Evolutionary conservation across 2,797 vertebrate genomes (phyloP), one percentile per base, ranked within the genome.

Genomic region (Takifugu ocellatus): DNA sequence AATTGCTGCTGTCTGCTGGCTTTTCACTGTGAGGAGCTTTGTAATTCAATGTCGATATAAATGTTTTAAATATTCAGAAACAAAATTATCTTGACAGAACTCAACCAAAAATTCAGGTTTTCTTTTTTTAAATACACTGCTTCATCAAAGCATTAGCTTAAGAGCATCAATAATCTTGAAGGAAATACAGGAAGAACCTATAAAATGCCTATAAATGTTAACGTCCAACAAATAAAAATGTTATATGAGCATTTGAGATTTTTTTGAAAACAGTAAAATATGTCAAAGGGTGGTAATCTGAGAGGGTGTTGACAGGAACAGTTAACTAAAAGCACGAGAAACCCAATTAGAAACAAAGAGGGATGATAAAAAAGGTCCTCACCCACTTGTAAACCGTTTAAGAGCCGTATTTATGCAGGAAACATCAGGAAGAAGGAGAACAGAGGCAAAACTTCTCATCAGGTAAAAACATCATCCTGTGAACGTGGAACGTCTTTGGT

Each of bases 291-390:
- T 64, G 62, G 68, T 64, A 42, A 54, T 51, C n/a, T 59, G 29
- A 56, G n/a, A 44, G 65, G 59, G 51, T 53, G 59, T 61, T 73
- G 49, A 66, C 63, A 57, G 54, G 75, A 72, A 75, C 7, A 42
- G 21, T 42, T 11, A 31, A 39, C 29, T 17, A 11, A 45, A 68
- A 55, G 53, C 51, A 72, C 66, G 63, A 53, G 45, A 64, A 64
- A 52, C 33, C 2, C 3, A 52, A 46, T 66, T 17, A 44, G 51
- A 63, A 58, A 52, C 27, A 39, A 8, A 60, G 17, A 54, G 48
- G 45, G 25, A 66, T 54, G 68, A 54, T 83, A 75, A 80, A 78
- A 63, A 42, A 9, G 6, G 49, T 49, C 52, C n/a, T 77, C 44
- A 25, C 55, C 53, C 56, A 25, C 42, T 54, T 24, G 29, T 26